Evolutionary conservation across 2,888 invertebrate genomes (phyloP), one percentile per base, ranked within the genome.

Genomic region (Melanostoma mellinum): DNA sequence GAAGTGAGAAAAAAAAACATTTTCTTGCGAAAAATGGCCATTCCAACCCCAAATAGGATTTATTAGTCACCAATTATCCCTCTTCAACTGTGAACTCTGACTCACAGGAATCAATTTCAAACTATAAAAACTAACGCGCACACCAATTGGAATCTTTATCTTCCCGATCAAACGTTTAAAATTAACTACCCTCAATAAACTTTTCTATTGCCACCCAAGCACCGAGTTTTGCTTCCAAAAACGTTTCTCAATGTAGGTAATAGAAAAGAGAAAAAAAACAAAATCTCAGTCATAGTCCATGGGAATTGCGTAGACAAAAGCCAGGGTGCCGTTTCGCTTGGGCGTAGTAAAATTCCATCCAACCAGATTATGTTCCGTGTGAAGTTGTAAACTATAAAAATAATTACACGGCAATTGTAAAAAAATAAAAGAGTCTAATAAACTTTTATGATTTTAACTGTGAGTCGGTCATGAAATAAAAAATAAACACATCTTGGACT

Each of bases 151-250:
- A 61, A 4, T 8, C 9, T 46, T 61, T 35, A 46, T 61, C n/a
- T 4, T 9, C 33, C 10, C 56, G 20, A 56, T 38, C 4, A 46
- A 63, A 63, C 30, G 32, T 63, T 63, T 63, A 63, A 38, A 0
- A 50, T 63, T 63, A 50, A 63, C 36, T 50, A 9, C 35, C 38
- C 48, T 8, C 2, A 30, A 50, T 63, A 50, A 63, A 63, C 8
- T 38, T 63, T 10, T 38, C 35, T 36, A 46, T 48, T 38, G n/a
- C 30, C 46, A 36, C 50, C n/a, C 2, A 50, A 50, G 38, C 50
- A 6, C 36, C 38, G 63, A 63, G 38, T 63, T 50, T 63, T 63
- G 48, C 32, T 38, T 36, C 63, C 48, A 35, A 44, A 63, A 63
- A 61, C 20, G 61, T 10, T 50, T 50, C 50, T 48, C 3, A 50